phyloP scores from a whole-genome alignment of 92 coral and sea anemone species.

The Heliopora coerulea region DNA sequence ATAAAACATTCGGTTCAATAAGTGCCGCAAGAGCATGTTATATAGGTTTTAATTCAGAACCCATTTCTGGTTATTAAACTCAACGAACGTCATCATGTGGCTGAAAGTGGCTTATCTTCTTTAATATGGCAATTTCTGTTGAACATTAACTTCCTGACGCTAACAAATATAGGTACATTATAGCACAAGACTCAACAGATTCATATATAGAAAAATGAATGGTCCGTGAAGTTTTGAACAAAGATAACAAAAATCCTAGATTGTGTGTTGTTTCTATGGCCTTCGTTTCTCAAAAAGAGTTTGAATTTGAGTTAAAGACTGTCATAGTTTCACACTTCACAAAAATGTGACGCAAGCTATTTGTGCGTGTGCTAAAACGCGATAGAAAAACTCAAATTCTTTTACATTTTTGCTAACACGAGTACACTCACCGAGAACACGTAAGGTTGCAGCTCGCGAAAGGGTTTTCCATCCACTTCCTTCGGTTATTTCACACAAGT shows the following conservation, averaged over 20 bases:
- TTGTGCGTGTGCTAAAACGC: conserved; percentile 13
- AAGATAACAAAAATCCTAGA: conserved; percentile 24
- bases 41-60: not conserved
- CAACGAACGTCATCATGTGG: not conserved
- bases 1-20: not conserved
- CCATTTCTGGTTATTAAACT: not conserved
- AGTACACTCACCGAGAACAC: conserved; percentile 29
- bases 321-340: no score
- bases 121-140: not conserved
- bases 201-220: not conserved
- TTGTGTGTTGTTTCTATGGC: conserved; percentile 40
- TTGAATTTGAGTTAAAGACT: conserved; percentile 6
- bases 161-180: not conserved
- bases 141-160: not conserved
- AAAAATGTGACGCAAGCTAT: conserved; percentile 7
- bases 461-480: conserved; percentile 17
- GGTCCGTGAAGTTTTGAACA: conserved; percentile 1
- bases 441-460: conserved; percentile 26
- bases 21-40: not conserved
- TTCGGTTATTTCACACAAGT: conserved; percentile 36
- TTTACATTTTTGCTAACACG: no score
- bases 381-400: no score
- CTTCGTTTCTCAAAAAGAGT: conserved; percentile 36
- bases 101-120: not conserved
- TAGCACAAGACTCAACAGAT: not conserved